Conservation (phyloP, 2,888 invertebrate species). For the Dasysyrphus tricinctus region DNA sequence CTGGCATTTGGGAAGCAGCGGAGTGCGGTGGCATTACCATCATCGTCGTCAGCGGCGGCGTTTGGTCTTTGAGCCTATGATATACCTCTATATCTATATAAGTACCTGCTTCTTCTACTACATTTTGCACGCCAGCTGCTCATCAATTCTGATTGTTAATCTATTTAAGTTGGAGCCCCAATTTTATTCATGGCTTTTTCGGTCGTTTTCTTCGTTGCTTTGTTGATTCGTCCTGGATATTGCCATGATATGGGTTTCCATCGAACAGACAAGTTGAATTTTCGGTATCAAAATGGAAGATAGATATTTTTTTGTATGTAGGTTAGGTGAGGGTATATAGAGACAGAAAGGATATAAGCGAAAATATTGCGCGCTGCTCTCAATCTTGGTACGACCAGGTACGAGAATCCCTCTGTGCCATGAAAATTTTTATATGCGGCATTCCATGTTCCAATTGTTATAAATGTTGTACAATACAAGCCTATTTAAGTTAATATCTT, state of each 20-base stretch:
- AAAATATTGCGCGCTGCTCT: slow-evolving; percentile 13
- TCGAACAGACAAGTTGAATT: slow-evolving; percentile 54
- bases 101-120: slow-evolving; percentile 28
- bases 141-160: slow-evolving; percentile 76
- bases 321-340: neutral
- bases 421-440: slow-evolving; percentile 60
- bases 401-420: slow-evolving; percentile 68
- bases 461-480: slow-evolving; percentile 35
- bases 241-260: slow-evolving; percentile 37
- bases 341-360: neutral
- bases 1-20: neutral
- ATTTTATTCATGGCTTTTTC: slow-evolving; percentile 55
- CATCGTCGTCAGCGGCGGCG: neutral
- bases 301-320: neutral
- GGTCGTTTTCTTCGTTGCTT: slow-evolving; percentile 23
- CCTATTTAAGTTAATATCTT: slow-evolving; percentile 26
- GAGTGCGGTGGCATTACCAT: slow-evolving; percentile 3
- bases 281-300: slow-evolving; percentile 50
- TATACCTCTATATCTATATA: neutral
- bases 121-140: slow-evolving; percentile 75
- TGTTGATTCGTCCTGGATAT: slow-evolving; percentile 61
- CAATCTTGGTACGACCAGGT: slow-evolving; percentile 63
- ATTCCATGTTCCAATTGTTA: slow-evolving; percentile 62
- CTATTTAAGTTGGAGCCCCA: slow-evolving; percentile 71
- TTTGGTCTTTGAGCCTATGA: slow-evolving; percentile 31